Base-by-base conservation (phyloP, 2,888 invertebrate genomes). In the Papilio elwesi region DNA sequence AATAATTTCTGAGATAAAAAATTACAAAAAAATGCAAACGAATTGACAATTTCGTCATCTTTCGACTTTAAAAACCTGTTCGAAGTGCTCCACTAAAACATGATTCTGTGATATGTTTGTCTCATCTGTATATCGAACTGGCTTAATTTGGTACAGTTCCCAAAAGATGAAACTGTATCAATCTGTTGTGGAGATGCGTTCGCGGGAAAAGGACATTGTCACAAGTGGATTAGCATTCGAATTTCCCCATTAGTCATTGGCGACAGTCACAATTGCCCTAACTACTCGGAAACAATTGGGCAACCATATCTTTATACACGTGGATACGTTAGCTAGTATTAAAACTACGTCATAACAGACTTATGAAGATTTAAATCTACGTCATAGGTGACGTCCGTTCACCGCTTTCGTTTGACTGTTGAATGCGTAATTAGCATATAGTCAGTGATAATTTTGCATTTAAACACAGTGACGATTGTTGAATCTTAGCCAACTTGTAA, bases 171-270 rank as follows among this genome's bases (percentile, higher is more conserved):
- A n/a, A n/a, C n/a, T n/a, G n/a, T n/a, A n/a, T n/a, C n/a, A n/a
- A n/a, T n/a, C 16, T 7, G 53, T 10, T 53, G 26, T 16, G 12
- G 12, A 55, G 16, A 26, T 55, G 16, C 11, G 11, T 6, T 55
- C 11, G 55, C 26, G 1, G 26, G 4, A 26, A 10, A 26, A 6
- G 11, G 6, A 11, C 55, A 3, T 10, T 6, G 26, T 16, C 16
- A 11, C 16, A 16, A 16, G 11, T 55, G 26, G 16, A 16, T 13
- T 12, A 8, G 26, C 36, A 57, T 7, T 57, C 36, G 36, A 57
- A 57, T 57, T 57, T 57, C 36, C 57, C 57, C 57, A 57, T 36
- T 57, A 26, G 36, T 57, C 57, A 57, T 57, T 13, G 36, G 9
- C 3, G 36, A 55, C 26, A 11, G 55, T 12, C 55, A 55, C 6